Evolutionary conservation across 2,888 invertebrate genomes (phyloP), one percentile per base, ranked within the genome.

Genomic region (Papilio gigon): DNA sequence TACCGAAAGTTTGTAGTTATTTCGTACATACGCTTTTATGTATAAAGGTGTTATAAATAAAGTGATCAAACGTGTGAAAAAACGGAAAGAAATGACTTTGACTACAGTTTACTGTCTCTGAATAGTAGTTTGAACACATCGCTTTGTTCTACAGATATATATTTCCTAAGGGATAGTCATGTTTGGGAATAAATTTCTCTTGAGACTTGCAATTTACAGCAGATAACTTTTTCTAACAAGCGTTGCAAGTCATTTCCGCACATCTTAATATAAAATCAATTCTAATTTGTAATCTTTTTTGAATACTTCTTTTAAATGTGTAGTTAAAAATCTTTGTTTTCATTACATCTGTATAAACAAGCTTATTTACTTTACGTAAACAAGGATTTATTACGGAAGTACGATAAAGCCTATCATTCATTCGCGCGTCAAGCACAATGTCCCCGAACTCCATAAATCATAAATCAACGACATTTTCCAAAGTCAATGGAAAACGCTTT

Each of bases 401-500:
- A 56, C 30, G 53, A 53, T 30, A 30, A 30, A n/a, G 53, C 53
- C 27, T 56, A 56, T 56, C 14, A 56, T 56, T 56, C 53, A 56
- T 56, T 30, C 53, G 27, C 30, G 30, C 53, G 53, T 56, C 53
- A 56, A 56, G 30, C 30, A 56, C 53, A 56, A 30, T 30, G 53
- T 56, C 30, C 30, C 53, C 6, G 53, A 30, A 56, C 53, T 30
- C n/a, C 53, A 56, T 56, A 56, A 56, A 56, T 56, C 53, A 56
- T 56, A 56, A 56, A 30, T 27, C n/a, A 56, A 17, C 53, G 17
- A 56, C 27, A 60, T 47, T 62, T 47, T 47, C 62, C 14, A 30
- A 62, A 62, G 44, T 62, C 47, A 47, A 62, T 62, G 20, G 47
- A 47, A 62, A 62, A 62, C 14, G 47, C 47, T 44, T 20, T 47